Evolutionary conservation across 2,113 vertebrate species (phyloP), one percentile per base, ranked within the genome.

Genomic region (Acanthisitta chloris): DNA sequence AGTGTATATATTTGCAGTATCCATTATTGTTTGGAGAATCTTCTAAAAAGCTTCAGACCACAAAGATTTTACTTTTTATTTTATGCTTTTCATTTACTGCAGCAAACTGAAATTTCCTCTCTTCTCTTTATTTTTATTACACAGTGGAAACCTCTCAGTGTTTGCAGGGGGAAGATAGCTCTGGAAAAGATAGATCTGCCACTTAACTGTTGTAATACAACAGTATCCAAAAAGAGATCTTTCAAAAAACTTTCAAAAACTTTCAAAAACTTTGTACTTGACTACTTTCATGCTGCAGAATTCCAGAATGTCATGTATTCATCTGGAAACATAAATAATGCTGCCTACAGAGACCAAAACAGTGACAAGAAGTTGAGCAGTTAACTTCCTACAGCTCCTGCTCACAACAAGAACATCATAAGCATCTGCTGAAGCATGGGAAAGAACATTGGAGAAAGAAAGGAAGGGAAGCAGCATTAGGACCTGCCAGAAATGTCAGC

Each of bases 301-400:
- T 69, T 85, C 21, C 46, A 66, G 38, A 86, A 64, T 45, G 46
- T 76, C 62, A 64, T 2, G 0, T 78, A 71, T 79, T 55, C 84
- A 51, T 74, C 70, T 89, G 36, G 81, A 92, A 72, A 5, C 54
- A 91, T 28, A 90, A 90, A 71, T 72, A 91, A 65, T 33, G 40
- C 71, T 79, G 34, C n/a, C 67, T 66, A 69, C 40, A 72, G 74
- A 84, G 70, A 87, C 8, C 38, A 17, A 84, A 83, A 40, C 26
- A 64, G 8, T 69, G 78, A 74, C 43, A 89, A 46, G 57, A 67
- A 70, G 8, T 66, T 79, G 57, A 87, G 21, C 9, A 55, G 26
- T 1, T 40, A 61, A 71, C 26, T 55, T 90, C 76, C 82, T 58
- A 49, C 29, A 78, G 18, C 45, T 77, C 42, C 54, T 77, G 33